phyloP scores from a whole-genome alignment of 2,888 invertebrate genomes.

The Papilio demoleus region DNA sequence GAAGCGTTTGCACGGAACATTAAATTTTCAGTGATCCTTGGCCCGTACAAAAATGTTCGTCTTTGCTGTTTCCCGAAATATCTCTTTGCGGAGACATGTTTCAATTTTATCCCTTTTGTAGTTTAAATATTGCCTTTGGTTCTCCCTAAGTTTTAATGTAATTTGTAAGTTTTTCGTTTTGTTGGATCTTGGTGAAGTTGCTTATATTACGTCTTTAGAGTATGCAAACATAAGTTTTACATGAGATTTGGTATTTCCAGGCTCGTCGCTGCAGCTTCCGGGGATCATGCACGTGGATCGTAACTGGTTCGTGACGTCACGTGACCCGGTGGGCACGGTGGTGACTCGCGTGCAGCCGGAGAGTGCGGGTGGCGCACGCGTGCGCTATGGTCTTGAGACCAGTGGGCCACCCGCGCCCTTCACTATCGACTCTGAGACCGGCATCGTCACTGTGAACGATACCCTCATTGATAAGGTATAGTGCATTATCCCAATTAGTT shows the following conservation, averaged over 20 bases:
- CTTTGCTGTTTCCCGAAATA: not conserved
- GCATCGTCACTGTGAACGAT: constrained; percentile 91
- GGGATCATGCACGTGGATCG: constrained; percentile 88
- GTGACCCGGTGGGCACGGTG: constrained; percentile 88
- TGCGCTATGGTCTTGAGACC: constrained; percentile 88
- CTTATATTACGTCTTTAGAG: not conserved
- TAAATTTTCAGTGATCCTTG: constrained; percentile 43
- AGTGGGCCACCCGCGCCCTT: constrained; percentile 86
- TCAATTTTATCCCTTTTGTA: constrained; percentile 27
- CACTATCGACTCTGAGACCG: constrained; percentile 88
- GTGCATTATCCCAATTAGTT: not conserved
- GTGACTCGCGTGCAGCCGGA: constrained; percentile 88
- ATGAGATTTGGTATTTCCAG: constrained; percentile 55
- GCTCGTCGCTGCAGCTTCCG: constrained; percentile 83
- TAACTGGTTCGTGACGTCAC: constrained; percentile 89
- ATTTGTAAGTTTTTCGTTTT: not conserved
- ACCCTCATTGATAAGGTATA: constrained; percentile 89
- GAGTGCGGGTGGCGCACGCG: constrained; percentile 83
- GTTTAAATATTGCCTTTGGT: not conserved
- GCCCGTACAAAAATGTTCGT: constrained; percentile 38
- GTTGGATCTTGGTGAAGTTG: too few relatives aligned
- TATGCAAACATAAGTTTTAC: not conserved
- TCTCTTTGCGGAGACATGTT: not conserved
- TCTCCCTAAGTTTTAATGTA: too few relatives aligned
- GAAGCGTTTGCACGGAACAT: constrained; percentile 44